Conservation (phyloP, 92 coral and sea anemone genomes). For the Porites evermanni region DNA sequence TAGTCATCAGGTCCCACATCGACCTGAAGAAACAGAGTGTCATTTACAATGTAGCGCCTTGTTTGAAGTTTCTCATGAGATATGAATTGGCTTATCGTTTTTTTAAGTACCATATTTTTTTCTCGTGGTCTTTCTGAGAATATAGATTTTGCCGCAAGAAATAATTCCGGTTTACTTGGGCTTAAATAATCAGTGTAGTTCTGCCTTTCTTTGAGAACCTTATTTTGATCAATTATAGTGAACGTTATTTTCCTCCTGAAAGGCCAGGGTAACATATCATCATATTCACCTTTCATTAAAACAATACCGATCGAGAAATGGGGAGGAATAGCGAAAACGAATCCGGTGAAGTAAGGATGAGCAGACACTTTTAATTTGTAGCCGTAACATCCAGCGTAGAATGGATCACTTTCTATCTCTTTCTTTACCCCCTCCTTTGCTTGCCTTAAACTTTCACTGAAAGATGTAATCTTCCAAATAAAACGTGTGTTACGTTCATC, state of each 20-base stretch:
- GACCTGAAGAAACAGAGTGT: conserved; percentile 22
- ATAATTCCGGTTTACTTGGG: no score
- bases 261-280: conserved; percentile 30
- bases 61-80: background rate
- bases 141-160: no score
- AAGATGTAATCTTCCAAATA: background rate
- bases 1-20: background rate
- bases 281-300: conserved; percentile 4
- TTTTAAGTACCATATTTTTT: no score
- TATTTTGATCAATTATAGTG: background rate
- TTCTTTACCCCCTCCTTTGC: background rate
- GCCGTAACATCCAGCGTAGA: background rate
- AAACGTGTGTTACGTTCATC: background rate
- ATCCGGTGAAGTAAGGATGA: background rate
- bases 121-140: no score
- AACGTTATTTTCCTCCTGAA: background rate
- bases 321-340: no score
- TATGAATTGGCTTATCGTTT: background rate
- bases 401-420: background rate
- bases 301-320: no score
- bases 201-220: background rate
- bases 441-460: background rate
- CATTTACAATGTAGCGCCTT: conserved; percentile 7
- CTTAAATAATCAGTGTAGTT: background rate
- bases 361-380: background rate